phyloP scores from a whole-genome alignment of 2,113 vertebrate genomes.

The Rhea pennata region DNA sequence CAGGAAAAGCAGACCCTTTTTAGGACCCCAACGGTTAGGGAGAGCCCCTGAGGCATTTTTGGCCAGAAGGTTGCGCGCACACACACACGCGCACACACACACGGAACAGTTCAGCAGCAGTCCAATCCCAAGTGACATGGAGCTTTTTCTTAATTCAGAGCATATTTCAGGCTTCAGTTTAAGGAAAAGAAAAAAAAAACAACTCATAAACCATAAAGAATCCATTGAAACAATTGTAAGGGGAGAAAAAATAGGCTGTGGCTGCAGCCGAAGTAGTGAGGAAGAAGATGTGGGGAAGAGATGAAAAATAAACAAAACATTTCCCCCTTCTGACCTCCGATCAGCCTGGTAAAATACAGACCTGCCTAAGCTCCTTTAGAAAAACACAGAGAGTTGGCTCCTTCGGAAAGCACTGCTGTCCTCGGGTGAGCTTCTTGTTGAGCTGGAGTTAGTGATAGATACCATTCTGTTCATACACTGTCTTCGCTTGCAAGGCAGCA shows the following conservation, averaged over 20 bases:
- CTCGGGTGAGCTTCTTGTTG: neutral
- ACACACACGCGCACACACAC: conserved; percentile 1
- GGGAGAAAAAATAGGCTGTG: conserved; percentile 47
- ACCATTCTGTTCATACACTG: neutral
- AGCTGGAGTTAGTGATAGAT: rapidly evolving
- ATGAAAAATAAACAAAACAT: conserved; percentile 2
- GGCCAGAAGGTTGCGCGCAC: conserved; percentile 45
- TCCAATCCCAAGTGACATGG: conserved; percentile 64
- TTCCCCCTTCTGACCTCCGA: neutral
- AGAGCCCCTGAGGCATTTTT: conserved; percentile 69
- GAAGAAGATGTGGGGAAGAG: conserved; percentile 13
- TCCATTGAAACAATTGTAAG: conserved; percentile 63
- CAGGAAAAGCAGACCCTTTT: conserved; percentile 62
- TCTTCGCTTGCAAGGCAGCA: neutral
- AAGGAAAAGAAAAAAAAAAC: conserved; percentile 7
- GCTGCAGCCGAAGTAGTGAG: conserved; percentile 20
- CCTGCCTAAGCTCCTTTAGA: neutral
- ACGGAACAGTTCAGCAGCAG: conserved; percentile 69
- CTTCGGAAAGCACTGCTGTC: neutral
- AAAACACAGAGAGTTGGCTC: neutral
- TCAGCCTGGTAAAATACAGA: neutral
- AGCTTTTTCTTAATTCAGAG: conserved; percentile 75
- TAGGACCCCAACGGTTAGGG: conserved; percentile 67
- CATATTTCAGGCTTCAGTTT: conserved; percentile 67
- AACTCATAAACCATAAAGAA: conserved; percentile 67